Conservation (phyloP, 2,888 invertebrate genomes). For the Plebejus melissa region DNA sequence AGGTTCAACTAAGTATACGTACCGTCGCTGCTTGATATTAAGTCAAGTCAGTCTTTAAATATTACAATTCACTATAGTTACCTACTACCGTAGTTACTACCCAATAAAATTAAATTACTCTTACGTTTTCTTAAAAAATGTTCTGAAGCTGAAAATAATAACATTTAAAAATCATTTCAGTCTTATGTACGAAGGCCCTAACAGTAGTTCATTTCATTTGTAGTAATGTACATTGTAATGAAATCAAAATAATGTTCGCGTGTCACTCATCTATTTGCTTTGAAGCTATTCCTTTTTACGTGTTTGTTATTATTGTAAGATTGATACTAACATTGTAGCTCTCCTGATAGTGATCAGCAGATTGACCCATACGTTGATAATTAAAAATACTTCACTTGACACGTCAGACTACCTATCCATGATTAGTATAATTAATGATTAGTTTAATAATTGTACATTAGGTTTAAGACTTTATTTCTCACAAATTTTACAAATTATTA, state of each 20-base stretch:
- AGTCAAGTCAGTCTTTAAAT: too few relatives aligned
- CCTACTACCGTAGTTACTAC: too few relatives aligned
- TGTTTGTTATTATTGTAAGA: constrained; percentile 20
- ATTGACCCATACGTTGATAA: neutral
- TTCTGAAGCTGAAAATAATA: too few relatives aligned
- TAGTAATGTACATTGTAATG: constrained; percentile 55
- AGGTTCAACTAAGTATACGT: too few relatives aligned
- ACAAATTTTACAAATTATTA: too few relatives aligned
- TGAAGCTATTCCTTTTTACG: constrained; percentile 27
- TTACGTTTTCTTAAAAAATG: neutral
- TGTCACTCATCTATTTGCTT: constrained; percentile 53
- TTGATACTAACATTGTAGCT: neutral
- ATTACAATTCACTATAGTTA: too few relatives aligned
- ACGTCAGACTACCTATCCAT: neutral
- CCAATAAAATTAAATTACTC: neutral
- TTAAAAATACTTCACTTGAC: neutral
- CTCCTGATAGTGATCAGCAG: neutral
- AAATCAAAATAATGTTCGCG: constrained; percentile 72
- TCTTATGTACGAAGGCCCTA: constrained; percentile 38
- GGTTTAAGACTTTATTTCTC: too few relatives aligned
- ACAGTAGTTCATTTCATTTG: constrained; percentile 59
- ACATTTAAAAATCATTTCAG: neutral
- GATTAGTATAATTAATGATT: too few relatives aligned
- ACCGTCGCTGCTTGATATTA: too few relatives aligned
- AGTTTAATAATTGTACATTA: too few relatives aligned